phyloP scores from a whole-genome alignment of 2,888 invertebrate species.

The Perizoma affinitatum region DNA sequence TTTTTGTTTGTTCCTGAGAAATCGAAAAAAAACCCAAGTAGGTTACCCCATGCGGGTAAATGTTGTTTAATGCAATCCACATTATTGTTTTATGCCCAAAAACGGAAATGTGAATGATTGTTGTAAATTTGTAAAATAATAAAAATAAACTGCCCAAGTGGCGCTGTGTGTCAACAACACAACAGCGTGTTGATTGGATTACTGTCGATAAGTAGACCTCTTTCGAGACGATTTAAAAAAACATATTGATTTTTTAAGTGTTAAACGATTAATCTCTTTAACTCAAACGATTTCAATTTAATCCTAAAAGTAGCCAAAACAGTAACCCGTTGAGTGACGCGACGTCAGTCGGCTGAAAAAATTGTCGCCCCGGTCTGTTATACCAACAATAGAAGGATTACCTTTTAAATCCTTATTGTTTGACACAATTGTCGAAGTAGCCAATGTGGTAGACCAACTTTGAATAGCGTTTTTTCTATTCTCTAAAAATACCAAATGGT shows the following conservation, averaged over 20 bases:
- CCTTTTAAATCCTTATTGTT: constrained; percentile 49
- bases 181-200: no score
- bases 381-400: constrained; percentile 56
- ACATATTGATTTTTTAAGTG: no score
- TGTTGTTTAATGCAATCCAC: no score
- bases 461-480: constrained; percentile 34
- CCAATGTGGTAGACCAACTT: constrained; percentile 39
- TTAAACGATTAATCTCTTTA: constrained; percentile 10
- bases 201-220: no score
- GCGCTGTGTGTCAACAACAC: no score
- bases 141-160: no score
- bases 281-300: constrained; percentile 16
- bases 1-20: background rate
- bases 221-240: no score
- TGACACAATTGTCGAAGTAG: constrained; percentile 44
- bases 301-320: constrained; percentile 39
- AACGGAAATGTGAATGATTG: no score
- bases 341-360: constrained; percentile 29
- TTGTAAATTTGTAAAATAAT: no score
- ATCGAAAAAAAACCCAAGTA: no score
- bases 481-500: constrained; percentile 33
- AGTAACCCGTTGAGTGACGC: constrained; percentile 39
- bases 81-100: no score
- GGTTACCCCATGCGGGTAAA: no score
- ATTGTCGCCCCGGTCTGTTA: constrained; percentile 34